Conservation (phyloP, 2,113 vertebrate genomes). For the Ochotona princeps region DNA sequence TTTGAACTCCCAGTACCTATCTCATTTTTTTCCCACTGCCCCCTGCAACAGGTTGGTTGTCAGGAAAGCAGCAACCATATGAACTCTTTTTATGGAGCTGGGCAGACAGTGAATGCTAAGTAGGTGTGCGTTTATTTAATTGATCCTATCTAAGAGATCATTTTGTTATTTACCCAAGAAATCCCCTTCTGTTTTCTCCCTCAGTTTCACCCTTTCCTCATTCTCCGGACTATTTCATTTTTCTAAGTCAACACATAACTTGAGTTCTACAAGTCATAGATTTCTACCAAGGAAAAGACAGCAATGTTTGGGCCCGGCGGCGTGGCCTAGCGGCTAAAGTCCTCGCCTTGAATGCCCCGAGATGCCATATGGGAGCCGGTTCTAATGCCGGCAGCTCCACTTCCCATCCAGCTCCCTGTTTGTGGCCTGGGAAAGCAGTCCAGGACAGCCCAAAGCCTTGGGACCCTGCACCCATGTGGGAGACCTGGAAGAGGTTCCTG, state of each 20-base stretch:
- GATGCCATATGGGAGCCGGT: no score
- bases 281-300: background rate
- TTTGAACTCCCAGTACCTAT: background rate
- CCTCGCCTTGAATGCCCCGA: no score
- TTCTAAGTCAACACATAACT: background rate
- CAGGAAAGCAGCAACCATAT: background rate
- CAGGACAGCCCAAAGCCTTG: no score
- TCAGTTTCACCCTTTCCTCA: background rate
- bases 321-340: no score
- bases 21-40: background rate
- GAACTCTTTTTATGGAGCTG: background rate
- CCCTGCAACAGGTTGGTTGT: background rate
- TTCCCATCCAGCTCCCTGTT: no score
- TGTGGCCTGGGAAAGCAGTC: no score
- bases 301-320: background rate
- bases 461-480: no score
- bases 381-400: no score
- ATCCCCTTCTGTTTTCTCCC: background rate
- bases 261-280: background rate
- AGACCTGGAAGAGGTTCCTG: no score
- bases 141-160: background rate
- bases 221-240: background rate
- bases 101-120: background rate
- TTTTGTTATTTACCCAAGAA: background rate
- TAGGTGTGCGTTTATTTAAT: constrained; percentile 23